These are phyloP conservation scores for Hippocampus comes DNA, from an alignment of 2,113 vertebrate species.

Conservation along the genomic window DNA sequence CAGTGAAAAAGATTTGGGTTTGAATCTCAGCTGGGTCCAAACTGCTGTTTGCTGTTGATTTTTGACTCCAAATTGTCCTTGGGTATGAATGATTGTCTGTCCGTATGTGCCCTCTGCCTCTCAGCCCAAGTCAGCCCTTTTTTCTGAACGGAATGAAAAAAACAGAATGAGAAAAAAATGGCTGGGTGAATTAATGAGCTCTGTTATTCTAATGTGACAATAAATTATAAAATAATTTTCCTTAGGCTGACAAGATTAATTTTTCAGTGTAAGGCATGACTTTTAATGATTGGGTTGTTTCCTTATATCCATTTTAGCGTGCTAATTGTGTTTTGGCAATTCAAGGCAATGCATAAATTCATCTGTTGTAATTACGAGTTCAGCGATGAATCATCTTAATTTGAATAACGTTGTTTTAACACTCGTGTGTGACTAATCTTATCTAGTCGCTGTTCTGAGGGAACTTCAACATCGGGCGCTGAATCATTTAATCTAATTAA, in stretches of 20 bases:
- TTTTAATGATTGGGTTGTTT: neutral
- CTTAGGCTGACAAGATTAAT: neutral
- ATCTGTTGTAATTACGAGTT: slow-evolving; percentile 31
- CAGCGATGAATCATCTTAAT: slow-evolving; percentile 53
- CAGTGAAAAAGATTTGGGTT: no score
- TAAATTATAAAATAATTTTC: neutral
- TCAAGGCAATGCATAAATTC: slow-evolving; percentile 37
- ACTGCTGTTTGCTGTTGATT: no score
- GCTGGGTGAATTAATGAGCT: neutral
- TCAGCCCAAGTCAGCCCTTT: neutral
- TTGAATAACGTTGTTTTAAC: slow-evolving; percentile 50
- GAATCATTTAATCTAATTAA: slow-evolving; percentile 77
- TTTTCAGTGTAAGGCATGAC: neutral
- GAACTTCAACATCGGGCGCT: slow-evolving; percentile 59
- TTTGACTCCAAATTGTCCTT: no score
- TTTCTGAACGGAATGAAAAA: no score
- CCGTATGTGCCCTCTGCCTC: no score
- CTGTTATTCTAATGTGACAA: neutral
- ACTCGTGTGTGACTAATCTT: slow-evolving; percentile 49
- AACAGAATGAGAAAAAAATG: no score
- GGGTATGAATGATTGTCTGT: no score
- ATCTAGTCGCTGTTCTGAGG: slow-evolving; percentile 52
- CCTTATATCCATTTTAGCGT: slow-evolving; percentile 15
- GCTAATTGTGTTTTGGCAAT: slow-evolving; percentile 29
- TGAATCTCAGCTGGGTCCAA: no score